A percentile compares a stretch with the other conserved stretches of the same genome.
phyloP scores from a whole-genome alignment of 2,113 vertebrate genomes.

The Tor tambroides region DNA sequence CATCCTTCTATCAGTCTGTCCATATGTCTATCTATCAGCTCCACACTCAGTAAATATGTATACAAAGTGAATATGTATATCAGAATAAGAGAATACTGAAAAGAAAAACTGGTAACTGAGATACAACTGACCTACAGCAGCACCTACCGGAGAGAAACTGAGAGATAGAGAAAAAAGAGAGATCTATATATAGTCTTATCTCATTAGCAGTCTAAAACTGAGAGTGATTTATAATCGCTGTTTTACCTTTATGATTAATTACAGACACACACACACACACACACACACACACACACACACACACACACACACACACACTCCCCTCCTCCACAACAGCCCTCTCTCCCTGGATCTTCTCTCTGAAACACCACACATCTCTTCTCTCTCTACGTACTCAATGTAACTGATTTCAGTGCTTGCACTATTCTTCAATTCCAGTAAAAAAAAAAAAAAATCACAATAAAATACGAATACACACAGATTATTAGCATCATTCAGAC shows the following conservation, averaged over 20 bases:
- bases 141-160: conserved; percentile 47
- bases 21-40: background rate
- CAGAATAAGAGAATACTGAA: background rate
- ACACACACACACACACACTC: background rate
- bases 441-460: background rate
- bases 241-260: conserved; percentile 45
- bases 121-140: conserved; percentile 30
- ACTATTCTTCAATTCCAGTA: background rate
- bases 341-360: background rate
- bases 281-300: background rate
- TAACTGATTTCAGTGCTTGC: background rate
- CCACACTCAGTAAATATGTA: background rate
- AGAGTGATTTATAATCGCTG: conserved; percentile 45
- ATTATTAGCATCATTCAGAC: background rate
- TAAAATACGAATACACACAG: background rate
- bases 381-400: background rate
- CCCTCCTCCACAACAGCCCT: background rate
- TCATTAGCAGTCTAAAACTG: conserved; percentile 44
- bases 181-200: conserved; percentile 44
- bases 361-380: background rate
- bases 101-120: conserved; percentile 6
- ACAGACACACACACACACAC: conserved; percentile 19
- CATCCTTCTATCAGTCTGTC: background rate
- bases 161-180: background rate
- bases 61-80: background rate